These are phyloP conservation scores for Caenorhabditis imperialis DNA, from an alignment of 2,888 invertebrate species.

Conservation along the genomic window DNA sequence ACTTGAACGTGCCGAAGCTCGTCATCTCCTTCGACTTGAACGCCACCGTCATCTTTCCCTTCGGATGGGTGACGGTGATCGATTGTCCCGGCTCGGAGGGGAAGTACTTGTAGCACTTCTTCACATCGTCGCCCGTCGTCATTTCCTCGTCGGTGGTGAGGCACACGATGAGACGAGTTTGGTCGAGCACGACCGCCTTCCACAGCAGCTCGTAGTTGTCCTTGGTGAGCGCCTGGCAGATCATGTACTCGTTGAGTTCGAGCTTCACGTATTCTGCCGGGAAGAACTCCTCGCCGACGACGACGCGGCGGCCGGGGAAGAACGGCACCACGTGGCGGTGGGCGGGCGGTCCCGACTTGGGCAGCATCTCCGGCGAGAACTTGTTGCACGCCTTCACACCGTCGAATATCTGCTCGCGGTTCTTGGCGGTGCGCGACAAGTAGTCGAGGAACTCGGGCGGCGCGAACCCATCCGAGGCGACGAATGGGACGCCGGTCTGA, in stretches of 20 bases:
- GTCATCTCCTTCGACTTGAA: conserved; percentile 3
- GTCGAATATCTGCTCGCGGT: neutral
- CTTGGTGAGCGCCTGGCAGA: conserved; percentile 40
- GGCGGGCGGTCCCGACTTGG: neutral
- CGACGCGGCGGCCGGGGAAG: conserved; percentile 10
- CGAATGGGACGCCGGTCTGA: too few species aligned
- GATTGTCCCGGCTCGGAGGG: conserved; percentile 14
- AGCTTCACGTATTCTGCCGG: conserved; percentile 21
- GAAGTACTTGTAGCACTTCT: conserved; percentile 41
- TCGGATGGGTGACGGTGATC: conserved; percentile 7
- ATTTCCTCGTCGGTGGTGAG: conserved; percentile 16
- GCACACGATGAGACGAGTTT: conserved; percentile 17
- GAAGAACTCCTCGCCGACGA: conserved; percentile 11
- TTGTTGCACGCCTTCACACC: neutral
- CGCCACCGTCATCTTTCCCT: conserved; percentile 8
- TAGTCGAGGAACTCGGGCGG: neutral
- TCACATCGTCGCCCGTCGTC: conserved; percentile 13
- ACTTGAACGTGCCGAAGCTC: neutral
- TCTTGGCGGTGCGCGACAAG: neutral
- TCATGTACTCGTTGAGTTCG: conserved; percentile 34
- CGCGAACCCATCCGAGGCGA: neutral
- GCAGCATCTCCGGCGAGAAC: neutral
- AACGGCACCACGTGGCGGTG: conserved; percentile 16
- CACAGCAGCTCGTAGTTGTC: conserved; percentile 22
- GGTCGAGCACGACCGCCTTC: conserved; percentile 27